These are phyloP conservation scores for Tetranychus cinnabarinus DNA, from an alignment of 1,140 invertebrate genomes.

Conservation along the genomic window DNA sequence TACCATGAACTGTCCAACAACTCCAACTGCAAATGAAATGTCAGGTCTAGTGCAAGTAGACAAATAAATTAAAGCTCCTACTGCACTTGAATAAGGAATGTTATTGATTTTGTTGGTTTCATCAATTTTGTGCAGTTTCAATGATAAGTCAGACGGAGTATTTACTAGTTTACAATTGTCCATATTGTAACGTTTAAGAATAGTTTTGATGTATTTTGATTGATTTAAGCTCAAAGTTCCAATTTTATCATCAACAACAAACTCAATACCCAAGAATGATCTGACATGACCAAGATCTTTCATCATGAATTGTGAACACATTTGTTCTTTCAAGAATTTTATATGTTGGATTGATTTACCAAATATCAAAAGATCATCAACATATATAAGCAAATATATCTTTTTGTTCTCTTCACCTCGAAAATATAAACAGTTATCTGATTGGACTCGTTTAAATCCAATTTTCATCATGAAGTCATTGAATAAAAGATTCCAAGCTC, in stretches of 20 bases:
- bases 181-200: slow-evolving; percentile 11
- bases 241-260: not conserved
- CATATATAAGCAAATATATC: slow-evolving; percentile 11
- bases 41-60: slow-evolving; percentile 11
- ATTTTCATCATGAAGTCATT: not conserved
- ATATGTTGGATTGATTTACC: not conserved
- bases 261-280: slow-evolving; percentile 13
- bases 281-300: not conserved
- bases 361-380: slow-evolving; percentile 12
- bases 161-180: not conserved
- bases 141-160: slow-evolving; percentile 1
- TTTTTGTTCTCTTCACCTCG: not conserved
- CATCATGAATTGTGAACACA: not conserved
- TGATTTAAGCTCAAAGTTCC: slow-evolving; percentile 6
- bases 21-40: slow-evolving; percentile 11
- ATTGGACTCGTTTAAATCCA: slow-evolving; percentile 1
- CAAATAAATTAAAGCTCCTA: slow-evolving; percentile 10
- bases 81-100: slow-evolving; percentile 12
- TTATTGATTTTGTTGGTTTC: not conserved
- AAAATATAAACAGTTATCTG: slow-evolving; percentile 7
- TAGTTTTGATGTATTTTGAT: not conserved
- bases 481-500: slow-evolving; percentile 19
- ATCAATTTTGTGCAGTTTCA: not conserved
- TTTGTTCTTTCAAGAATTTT: not conserved
- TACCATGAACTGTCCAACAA: slow-evolving; percentile 7